Evolutionary conservation across 2,797 vertebrate species (phyloP).

Genomic region (Malurus leucopterus): DNA sequence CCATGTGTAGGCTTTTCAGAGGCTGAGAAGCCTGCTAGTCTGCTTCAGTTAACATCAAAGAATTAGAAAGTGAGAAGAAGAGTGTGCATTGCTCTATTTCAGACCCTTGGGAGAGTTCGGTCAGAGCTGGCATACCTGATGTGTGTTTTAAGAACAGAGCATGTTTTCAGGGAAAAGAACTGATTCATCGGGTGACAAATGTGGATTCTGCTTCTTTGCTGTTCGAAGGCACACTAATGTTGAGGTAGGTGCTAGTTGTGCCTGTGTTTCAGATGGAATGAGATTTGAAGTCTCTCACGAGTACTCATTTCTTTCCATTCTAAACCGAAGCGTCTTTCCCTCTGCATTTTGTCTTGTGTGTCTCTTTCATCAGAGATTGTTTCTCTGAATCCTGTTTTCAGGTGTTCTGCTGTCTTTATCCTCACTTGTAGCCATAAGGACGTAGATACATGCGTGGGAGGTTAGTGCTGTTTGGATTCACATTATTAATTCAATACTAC

Average conservation of each 20-base stretch:
- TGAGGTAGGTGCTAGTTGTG: neutral
- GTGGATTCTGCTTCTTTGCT: neutral
- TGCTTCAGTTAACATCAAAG: neutral
- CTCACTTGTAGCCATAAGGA: neutral
- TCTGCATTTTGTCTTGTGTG: neutral
- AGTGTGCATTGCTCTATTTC: neutral
- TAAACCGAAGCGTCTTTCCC: neutral
- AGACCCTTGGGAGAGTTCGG: neutral
- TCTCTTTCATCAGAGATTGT: neutral
- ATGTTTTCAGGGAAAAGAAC: neutral
- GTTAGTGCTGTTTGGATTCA: neutral
- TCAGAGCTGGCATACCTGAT: neutral
- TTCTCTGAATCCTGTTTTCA: neutral
- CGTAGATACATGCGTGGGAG: fast-evolving
- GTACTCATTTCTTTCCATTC: neutral
- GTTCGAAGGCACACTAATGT: fast-evolving
- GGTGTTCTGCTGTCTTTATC: neutral
- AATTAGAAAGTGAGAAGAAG: neutral
- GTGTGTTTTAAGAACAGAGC: neutral
- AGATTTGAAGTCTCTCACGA: neutral
- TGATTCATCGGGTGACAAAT: fast-evolving
- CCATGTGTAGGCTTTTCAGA: neutral
- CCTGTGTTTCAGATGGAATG: fast-evolving
- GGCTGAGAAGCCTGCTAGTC: neutral
- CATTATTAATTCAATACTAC: neutral